Evolutionary conservation across 2,113 vertebrate species (phyloP), one percentile per base, ranked within the genome.

Genomic region (Periophthalmus modestus): DNA sequence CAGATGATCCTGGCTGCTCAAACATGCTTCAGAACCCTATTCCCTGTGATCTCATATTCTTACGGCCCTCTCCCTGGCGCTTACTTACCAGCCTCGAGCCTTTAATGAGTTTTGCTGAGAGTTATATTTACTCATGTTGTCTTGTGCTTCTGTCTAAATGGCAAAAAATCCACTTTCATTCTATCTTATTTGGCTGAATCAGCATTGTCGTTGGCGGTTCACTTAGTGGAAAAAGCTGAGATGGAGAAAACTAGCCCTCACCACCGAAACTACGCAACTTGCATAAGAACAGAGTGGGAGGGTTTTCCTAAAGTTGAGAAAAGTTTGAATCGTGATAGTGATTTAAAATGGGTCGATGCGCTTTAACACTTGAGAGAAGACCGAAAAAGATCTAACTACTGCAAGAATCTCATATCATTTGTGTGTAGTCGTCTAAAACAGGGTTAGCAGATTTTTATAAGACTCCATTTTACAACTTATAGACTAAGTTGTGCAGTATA

Each of bases 61-160:
- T 19, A 72, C 63, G 28, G 74, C 77, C 66, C 50, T 71, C 69
- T 87, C 73, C 76, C 78, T 58, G 33, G 70, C 59, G 57, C 68
- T 77, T 84, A 58, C 77, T 73, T 72, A 68, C 1, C 24, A 75
- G 73, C 75, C 77, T 68, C 7, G 33, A 68, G 74, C 66, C 74
- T 80, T 82, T 87, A 89, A 84, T 84, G 81, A 89, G 87, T 89
- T 89, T 84, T 85, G 75, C 86, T 78, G 74, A 86, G 82, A 85
- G 69, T 84, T 79, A 84, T 85, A 85, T 90, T 88, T 90, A 82
- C 83, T 78, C 70, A 66, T 85, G 80, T 89, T 88, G 80, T 82
- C 77, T 81, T 78, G 71, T 74, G 79, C 81, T 82, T 87, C 81
- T 73, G 78, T 85, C 77, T 85, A 80, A 87, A 89, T 72, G 74